Conservation (phyloP, 2,888 invertebrate species). For the Teleogryllus oceanicus region DNA sequence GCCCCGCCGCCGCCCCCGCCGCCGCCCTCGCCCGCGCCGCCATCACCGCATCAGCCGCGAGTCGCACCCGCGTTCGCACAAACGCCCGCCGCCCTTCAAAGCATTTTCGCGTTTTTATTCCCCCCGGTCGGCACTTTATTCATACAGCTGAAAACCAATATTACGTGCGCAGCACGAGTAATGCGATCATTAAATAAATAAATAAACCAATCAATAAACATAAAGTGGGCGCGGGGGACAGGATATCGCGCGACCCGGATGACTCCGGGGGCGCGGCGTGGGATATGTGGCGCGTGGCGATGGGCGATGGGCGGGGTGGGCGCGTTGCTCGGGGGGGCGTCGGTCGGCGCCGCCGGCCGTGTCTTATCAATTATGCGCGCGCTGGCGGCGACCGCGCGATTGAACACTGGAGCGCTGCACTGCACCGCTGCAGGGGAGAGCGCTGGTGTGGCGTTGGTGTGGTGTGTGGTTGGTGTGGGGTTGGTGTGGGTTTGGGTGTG, state of each 20-base stretch:
- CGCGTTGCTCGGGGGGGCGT: not conserved
- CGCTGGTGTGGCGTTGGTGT: not conserved
- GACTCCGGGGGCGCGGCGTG: too few species aligned
- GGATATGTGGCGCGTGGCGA: not conserved
- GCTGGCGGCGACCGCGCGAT: not conserved
- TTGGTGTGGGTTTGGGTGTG: not conserved
- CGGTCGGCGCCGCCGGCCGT: not conserved
- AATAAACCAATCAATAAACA: constrained; percentile 18
- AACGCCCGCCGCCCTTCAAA: not conserved
- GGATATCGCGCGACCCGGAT: not conserved
- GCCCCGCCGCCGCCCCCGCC: not conserved
- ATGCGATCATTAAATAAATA: constrained; percentile 18
- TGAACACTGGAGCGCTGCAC: not conserved
- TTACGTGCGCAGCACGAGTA: not conserved
- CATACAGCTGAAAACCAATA: constrained; percentile 18
- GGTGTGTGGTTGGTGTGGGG: not conserved
- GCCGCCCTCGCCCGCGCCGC: not conserved
- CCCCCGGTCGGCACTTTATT: not conserved
- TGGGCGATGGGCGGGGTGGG: not conserved
- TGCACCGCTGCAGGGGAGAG: not conserved
- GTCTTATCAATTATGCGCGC: constrained; percentile 18
- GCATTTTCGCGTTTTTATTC: not conserved
- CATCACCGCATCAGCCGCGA: not conserved
- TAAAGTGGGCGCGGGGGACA: not conserved
- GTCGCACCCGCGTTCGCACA: not conserved